Percentiles rank a stretch among this genome's conserved stretches.
Conservation (phyloP, 2,113 vertebrate species). For the Ptyas mucosa region DNA sequence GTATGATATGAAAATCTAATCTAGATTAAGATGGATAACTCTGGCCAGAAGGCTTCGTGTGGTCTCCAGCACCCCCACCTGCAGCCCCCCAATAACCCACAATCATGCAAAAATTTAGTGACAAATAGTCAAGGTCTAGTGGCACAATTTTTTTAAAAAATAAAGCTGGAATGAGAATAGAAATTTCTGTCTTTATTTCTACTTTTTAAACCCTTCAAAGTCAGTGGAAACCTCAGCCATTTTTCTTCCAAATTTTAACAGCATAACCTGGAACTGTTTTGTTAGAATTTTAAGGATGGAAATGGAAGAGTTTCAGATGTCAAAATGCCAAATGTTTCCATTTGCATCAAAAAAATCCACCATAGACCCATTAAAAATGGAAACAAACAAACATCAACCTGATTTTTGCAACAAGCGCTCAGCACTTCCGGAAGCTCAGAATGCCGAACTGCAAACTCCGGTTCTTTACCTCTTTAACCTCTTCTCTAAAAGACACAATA, state of each 20-base stretch:
- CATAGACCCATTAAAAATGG: not conserved
- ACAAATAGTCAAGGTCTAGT: not conserved
- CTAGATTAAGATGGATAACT: not conserved
- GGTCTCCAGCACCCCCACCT: not conserved
- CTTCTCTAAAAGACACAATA: not conserved
- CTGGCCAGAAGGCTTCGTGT: not conserved
- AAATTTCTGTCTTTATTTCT: not conserved
- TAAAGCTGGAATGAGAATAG: not conserved
- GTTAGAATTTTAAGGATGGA: not conserved
- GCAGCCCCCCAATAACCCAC: not conserved
- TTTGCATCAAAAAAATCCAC: not conserved
- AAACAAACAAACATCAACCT: not conserved
- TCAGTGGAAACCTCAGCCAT: not conserved
- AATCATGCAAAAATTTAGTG: not conserved
- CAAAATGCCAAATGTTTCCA: not conserved
- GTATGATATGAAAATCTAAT: conserved; percentile 45
- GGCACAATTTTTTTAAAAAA: not conserved
- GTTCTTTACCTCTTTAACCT: not conserved
- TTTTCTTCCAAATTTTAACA: too few relatives aligned
- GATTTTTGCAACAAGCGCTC: not conserved
- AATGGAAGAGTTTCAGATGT: not conserved
- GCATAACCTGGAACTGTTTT: not conserved
- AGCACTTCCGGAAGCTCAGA: not conserved
- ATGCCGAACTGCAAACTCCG: not conserved
- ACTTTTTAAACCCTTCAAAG: not conserved